Evolutionary conservation across 92 coral and sea anemone genomes (phyloP).

Genomic region (Plumapathes pennacea): DNA sequence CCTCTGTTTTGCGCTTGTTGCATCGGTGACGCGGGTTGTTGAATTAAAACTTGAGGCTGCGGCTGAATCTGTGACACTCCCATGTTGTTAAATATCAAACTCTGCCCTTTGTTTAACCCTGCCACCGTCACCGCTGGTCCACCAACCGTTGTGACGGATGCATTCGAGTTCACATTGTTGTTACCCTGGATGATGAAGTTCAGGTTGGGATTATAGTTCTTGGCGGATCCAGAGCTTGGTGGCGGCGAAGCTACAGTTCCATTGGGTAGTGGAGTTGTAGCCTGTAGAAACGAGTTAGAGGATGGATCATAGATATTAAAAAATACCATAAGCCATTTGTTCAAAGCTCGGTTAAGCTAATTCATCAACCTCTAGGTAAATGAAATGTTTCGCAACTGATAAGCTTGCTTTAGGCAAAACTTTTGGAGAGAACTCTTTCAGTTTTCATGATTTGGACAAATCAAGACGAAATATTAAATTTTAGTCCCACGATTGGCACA

Average conservation of each 20-base stretch:
- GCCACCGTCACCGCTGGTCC: constrained; percentile 30
- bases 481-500: too few relatives aligned
- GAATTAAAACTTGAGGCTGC: constrained; percentile 66
- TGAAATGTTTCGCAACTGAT: too few relatives aligned
- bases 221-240: constrained; percentile 66
- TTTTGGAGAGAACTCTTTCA: too few relatives aligned
- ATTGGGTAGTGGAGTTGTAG: constrained; percentile 72
- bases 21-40: constrained; percentile 71
- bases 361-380: not conserved
- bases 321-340: not conserved
- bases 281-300: constrained; percentile 5
- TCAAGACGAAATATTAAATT: too few relatives aligned
- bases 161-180: constrained; percentile 35
- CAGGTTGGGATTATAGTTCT: constrained; percentile 74
- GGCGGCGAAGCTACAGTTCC: constrained; percentile 96
- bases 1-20: constrained; percentile 71
- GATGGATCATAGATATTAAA: not conserved
- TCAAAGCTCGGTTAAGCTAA: not conserved
- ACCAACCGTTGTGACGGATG: constrained; percentile 54
- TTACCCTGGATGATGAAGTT: constrained; percentile 86
- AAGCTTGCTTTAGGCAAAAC: too few relatives aligned
- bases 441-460: too few relatives aligned
- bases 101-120: constrained; percentile 66
- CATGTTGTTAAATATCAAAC: constrained; percentile 88
- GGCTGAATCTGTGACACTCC: constrained; percentile 82